Conservation (phyloP, 35 echinoderm and acorn worm genomes). For the Holothuria glaberrima region DNA sequence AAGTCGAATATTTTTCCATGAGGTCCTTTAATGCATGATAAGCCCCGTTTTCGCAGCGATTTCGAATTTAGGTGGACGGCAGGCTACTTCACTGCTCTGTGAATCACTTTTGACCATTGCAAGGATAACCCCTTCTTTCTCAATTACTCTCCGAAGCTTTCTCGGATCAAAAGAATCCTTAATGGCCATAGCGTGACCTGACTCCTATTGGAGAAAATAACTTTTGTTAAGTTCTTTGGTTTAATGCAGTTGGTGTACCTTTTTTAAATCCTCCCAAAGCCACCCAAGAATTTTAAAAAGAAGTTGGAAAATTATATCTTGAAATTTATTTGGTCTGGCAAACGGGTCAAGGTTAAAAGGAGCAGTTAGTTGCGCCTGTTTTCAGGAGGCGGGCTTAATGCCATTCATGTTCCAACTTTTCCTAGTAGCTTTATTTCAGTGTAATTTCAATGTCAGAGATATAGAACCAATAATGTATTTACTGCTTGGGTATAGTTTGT, state of each 20-base stretch:
- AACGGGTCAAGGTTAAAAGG: not conserved
- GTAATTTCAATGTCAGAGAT: not conserved
- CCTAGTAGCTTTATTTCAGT: not conserved
- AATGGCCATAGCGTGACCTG: not conserved
- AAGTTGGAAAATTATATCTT: not conserved
- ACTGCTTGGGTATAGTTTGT: no score
- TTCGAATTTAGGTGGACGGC: not conserved
- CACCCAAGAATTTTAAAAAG: not conserved
- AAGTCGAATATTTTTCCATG: not conserved
- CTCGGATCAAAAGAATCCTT: not conserved
- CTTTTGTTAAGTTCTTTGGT: slow-evolving; percentile 5
- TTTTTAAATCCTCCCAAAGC: not conserved
- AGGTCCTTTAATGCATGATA: not conserved
- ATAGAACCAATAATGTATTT: not conserved
- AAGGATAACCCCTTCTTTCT: not conserved
- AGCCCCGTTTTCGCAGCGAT: not conserved
- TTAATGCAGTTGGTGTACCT: not conserved
- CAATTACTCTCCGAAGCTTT: not conserved
- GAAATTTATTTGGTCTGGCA: slow-evolving; percentile 28
- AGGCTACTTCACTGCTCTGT: not conserved
- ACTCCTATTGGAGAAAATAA: not conserved
- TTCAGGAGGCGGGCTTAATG: not conserved
- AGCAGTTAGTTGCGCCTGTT: not conserved
- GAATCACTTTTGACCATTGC: not conserved
- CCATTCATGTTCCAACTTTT: not conserved